Percentiles rank a stretch among this genome's conserved stretches.
phyloP scores from a whole-genome alignment of 2,888 invertebrate species.

The Tinea trinotella region DNA sequence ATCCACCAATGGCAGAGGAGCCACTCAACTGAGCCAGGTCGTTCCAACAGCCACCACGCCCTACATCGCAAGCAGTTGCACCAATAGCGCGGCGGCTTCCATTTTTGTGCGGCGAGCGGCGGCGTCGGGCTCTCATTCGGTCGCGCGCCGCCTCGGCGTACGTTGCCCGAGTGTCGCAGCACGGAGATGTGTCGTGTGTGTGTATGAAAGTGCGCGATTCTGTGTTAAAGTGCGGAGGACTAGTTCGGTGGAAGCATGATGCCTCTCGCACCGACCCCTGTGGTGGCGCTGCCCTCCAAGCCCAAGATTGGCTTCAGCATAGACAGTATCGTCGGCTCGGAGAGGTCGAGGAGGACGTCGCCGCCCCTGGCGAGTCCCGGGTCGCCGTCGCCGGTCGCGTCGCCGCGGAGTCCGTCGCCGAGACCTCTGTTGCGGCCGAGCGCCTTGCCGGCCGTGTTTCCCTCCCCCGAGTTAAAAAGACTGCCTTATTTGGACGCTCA shows the following conservation, averaged over 20 bases:
- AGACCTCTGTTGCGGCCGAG: slow-evolving; percentile 59
- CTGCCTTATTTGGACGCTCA: slow-evolving; percentile 72
- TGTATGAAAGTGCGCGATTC: slow-evolving; percentile 32
- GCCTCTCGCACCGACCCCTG: slow-evolving; percentile 95
- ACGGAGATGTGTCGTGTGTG: slow-evolving; percentile 62
- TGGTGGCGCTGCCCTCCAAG: slow-evolving; percentile 91
- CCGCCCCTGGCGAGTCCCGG: slow-evolving; percentile 70
- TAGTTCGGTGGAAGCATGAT: slow-evolving; percentile 77
- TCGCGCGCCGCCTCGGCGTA: slow-evolving; percentile 67
- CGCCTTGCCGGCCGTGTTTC: slow-evolving; percentile 67
- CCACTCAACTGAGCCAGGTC: slow-evolving; percentile 47
- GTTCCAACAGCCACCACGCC: slow-evolving; percentile 41
- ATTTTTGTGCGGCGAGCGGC: slow-evolving; percentile 48
- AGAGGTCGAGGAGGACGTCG: slow-evolving; percentile 61
- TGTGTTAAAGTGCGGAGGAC: slow-evolving; percentile 37
- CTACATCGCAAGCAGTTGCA: slow-evolving; percentile 28
- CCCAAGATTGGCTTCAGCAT: slow-evolving; percentile 96
- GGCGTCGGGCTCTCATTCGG: slow-evolving; percentile 52
- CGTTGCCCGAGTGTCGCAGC: slow-evolving; percentile 59
- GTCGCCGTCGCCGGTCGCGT: slow-evolving; percentile 58
- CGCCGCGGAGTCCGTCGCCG: slow-evolving; percentile 59
- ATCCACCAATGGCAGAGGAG: slow-evolving; percentile 41
- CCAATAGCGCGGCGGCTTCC: slow-evolving; percentile 53
- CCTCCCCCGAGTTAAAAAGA: slow-evolving; percentile 72
- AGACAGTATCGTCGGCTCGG: slow-evolving; percentile 89